Conservation (phyloP, 2,888 invertebrate genomes). For the Pimpla rufipes region DNA sequence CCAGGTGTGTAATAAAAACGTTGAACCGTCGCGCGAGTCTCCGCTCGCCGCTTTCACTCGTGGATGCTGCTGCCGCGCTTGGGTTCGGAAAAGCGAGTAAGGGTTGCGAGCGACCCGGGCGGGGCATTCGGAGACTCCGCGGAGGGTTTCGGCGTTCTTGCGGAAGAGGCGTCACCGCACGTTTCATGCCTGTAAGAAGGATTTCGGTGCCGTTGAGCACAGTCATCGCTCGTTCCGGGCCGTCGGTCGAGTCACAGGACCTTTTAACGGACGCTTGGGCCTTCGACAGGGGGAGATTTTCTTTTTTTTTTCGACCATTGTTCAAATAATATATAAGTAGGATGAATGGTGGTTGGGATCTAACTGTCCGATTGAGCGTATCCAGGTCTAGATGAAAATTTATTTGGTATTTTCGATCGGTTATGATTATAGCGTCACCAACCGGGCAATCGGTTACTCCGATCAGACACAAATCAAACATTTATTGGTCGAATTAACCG, state of each 20-base stretch:
- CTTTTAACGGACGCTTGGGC: constrained; percentile 55
- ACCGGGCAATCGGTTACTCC: no score
- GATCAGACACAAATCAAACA: no score
- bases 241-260: constrained; percentile 59
- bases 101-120: constrained; percentile 28
- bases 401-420: no score
- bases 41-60: constrained; percentile 52
- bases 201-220: constrained; percentile 45
- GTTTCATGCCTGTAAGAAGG: constrained; percentile 23
- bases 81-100: constrained; percentile 39
- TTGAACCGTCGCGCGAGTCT: constrained; percentile 38
- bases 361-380: not conserved
- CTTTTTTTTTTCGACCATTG: constrained; percentile 53
- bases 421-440: no score
- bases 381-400: no score
- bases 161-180: constrained; percentile 48
- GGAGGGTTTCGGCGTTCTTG: constrained; percentile 52
- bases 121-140: constrained; percentile 10
- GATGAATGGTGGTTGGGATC: constrained; percentile 45
- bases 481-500: no score
- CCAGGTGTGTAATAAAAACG: constrained; percentile 70
- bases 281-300: constrained; percentile 48
- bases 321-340: constrained; percentile 67
- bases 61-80: constrained; percentile 36
- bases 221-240: constrained; percentile 10